Evolutionary conservation across 2,113 vertebrate genomes (phyloP).

Genomic region (Mus musculus): GRCm39 chr14:6678501-6679000

Average conservation of each 20-base stretch:
- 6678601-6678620: constrained; percentile 66
- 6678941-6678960: neutral
- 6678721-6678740: constrained; percentile 56
- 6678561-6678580: constrained; percentile 21
- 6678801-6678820: constrained; percentile 34
- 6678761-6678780: constrained; percentile 5
- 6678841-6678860: constrained; percentile 33
- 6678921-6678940: neutral
- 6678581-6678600: constrained; percentile 59
- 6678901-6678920: neutral
- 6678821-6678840: constrained; percentile 49
- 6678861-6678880: neutral
- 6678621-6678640: constrained; percentile 62
- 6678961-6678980: neutral
- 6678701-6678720: constrained; percentile 63
- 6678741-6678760: constrained; percentile 10
- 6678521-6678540: neutral
- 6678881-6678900: constrained; percentile 13
- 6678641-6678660: constrained; percentile 58
- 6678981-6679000: neutral
- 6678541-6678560: neutral
- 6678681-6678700: constrained; percentile 67
- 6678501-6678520: neutral
- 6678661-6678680: constrained; percentile 55
- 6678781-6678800: constrained; percentile 45